Evolutionary conservation across 2,888 invertebrate species (phyloP), one percentile per base, ranked within the genome.

Genomic region (Drosophila rellima): DNA sequence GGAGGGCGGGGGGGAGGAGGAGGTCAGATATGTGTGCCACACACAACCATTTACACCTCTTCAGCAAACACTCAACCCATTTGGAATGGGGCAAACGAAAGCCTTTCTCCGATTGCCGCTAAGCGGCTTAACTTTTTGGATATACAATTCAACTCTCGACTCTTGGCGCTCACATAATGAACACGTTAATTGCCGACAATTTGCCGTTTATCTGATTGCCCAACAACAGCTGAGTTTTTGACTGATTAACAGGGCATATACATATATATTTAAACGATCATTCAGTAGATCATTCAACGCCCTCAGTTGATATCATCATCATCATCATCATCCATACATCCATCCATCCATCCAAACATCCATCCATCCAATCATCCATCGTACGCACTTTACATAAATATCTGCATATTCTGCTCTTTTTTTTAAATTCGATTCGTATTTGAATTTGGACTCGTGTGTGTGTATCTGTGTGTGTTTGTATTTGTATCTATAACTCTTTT

Each of bases 131-230:
- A 42, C 61, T 64, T 39, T 39, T 40, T 63, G 39, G 45, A 51
- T 70, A 64, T 65, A 64, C 44, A 47, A 11, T 11, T 4, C 23
- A 10, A n/a, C 31, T 39, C 11, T 17, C 15, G 15, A 29, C 37
- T 29, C 52, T 54, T 11, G 39, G 11, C 26, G 15, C 20, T 37
- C 60, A 50, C 48, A 72, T 69, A 74, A 78, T 78, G 80, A 80
- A 69, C 65, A 75, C 73, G 78, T 87, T 83, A 89, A 83, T 83
- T 87, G 89, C 73, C 67, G 52, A 76, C 82, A 79, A 85, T 81
- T 73, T 70, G 70, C 59, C 79, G 65, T 59, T 60, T 71, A 78
- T 64, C 62, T 62, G 61, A 73, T 63, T 73, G 52, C 37, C 48
- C 51, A 55, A 70, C 47, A 54, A 37, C 17, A 26, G 42, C 10